These are phyloP conservation scores for Phortica variegata DNA, from an alignment of 1,140 invertebrate species.

Conservation along the genomic window DNA sequence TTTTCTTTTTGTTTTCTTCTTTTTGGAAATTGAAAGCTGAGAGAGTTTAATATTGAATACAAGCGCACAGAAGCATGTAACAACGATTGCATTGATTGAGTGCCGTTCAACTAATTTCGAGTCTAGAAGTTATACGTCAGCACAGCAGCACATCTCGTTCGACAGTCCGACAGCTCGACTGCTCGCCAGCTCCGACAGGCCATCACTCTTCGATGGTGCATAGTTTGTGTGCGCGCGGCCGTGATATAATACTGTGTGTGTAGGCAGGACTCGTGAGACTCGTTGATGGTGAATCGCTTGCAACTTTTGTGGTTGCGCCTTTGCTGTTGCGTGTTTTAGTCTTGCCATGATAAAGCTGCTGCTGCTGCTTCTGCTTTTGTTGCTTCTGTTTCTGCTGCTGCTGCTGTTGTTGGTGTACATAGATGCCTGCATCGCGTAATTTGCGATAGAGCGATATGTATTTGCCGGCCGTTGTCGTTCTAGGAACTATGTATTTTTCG, in stretches of 20 bases:
- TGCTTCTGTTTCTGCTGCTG: constrained; percentile 14
- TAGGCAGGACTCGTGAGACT: constrained; percentile 14
- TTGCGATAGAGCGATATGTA: constrained; percentile 78
- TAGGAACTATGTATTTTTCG: constrained; percentile 73
- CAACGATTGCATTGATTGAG: constrained; percentile 7
- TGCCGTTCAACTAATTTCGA: not conserved
- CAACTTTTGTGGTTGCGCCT: constrained; percentile 14
- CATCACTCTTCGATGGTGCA: constrained; percentile 48
- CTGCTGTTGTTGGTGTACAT: constrained; percentile 57
- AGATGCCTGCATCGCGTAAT: constrained; percentile 59
- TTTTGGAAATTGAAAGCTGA: not conserved
- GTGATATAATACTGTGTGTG: constrained; percentile 24
- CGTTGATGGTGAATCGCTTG: constrained; percentile 9
- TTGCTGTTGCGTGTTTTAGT: constrained; percentile 7
- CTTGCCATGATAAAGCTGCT: not conserved
- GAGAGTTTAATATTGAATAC: constrained; percentile 10
- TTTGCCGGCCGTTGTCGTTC: constrained; percentile 74
- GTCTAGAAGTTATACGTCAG: constrained; percentile 1
- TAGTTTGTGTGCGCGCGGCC: constrained; percentile 30
- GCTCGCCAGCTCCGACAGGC: not conserved
- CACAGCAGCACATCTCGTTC: too few relatives aligned
- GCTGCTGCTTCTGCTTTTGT: constrained; percentile 11
- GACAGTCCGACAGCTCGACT: too few relatives aligned
- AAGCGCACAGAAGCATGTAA: constrained; percentile 20
- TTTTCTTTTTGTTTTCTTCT: too few relatives aligned